A percentile compares a stretch with the other conserved stretches of the same genome.
These are phyloP conservation scores for Lasioglossum pauxillum DNA, from an alignment of 2,888 invertebrate genomes.

Conservation along the genomic window DNA sequence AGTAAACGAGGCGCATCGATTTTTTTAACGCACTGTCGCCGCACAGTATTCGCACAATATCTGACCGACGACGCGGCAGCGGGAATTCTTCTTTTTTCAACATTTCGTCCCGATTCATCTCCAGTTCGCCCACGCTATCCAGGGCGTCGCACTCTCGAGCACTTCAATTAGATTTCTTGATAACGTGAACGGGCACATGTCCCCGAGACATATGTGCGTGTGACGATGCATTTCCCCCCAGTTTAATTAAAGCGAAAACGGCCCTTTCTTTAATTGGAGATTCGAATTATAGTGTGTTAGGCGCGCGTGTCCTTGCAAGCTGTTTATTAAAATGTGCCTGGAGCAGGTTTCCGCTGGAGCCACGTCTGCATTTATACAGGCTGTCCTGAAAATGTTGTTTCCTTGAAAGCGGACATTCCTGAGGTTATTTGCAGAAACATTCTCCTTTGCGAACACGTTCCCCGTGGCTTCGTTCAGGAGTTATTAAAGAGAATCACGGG, in stretches of 20 bases:
- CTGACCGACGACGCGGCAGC: slow-evolving; percentile 9
- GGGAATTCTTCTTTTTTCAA: slow-evolving; percentile 31
- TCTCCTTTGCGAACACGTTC: too few species aligned
- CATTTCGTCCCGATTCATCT: slow-evolving; percentile 25
- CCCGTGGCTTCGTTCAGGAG: too few species aligned
- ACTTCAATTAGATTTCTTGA: slow-evolving; percentile 70
- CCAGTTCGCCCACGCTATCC: background rate
- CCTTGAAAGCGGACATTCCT: too few species aligned
- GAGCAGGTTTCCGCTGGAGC: background rate
- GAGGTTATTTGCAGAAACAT: too few species aligned
- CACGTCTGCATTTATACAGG: background rate
- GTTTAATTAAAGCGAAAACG: slow-evolving; percentile 67
- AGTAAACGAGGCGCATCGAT: background rate
- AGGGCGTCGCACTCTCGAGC: slow-evolving; percentile 29
- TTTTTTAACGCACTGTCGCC: background rate
- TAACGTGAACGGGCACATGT: slow-evolving; percentile 42
- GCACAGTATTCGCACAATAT: background rate
- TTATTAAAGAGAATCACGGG: too few species aligned
- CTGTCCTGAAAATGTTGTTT: too few species aligned
- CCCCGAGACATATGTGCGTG: slow-evolving; percentile 53
- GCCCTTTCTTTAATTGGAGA: slow-evolving; percentile 63
- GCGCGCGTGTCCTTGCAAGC: background rate
- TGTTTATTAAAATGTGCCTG: background rate
- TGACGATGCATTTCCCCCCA: slow-evolving; percentile 51
- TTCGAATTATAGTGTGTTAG: slow-evolving; percentile 22